These are phyloP conservation scores for Chrysolina oricalcia DNA, from an alignment of 2,888 invertebrate species.

Conservation along the genomic window DNA sequence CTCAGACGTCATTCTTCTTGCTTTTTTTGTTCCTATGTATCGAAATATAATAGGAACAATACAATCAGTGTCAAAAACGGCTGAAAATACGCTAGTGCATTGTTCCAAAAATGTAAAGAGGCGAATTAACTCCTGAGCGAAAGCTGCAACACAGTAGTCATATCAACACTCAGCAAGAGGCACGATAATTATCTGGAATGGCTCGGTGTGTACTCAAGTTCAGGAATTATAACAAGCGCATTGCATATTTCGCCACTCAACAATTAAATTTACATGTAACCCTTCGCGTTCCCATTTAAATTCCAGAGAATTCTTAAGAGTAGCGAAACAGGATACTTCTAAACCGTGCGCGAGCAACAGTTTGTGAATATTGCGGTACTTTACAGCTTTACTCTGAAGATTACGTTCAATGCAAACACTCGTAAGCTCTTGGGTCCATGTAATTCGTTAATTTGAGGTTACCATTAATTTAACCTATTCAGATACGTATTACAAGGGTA, in stretches of 20 bases:
- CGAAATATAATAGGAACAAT: no score
- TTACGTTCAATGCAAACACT: background rate
- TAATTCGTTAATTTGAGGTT: background rate
- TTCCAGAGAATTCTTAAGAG: slow-evolving; percentile 16
- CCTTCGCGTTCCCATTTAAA: slow-evolving; percentile 9
- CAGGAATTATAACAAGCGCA: no score
- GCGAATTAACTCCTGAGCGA: no score
- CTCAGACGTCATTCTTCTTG: no score
- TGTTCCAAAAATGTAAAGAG: no score
- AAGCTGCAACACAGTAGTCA: no score
- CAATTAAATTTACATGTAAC: slow-evolving; percentile 7
- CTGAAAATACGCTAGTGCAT: no score
- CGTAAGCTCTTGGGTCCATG: slow-evolving; percentile 5
- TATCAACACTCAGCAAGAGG: no score
- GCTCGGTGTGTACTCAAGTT: background rate
- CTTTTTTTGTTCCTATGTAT: no score
- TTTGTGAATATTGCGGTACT: slow-evolving; percentile 17
- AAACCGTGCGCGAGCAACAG: slow-evolving; percentile 3
- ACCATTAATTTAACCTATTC: background rate
- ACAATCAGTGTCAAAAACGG: no score
- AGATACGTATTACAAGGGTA: background rate
- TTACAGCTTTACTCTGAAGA: background rate
- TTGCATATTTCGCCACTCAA: slow-evolving; percentile 1
- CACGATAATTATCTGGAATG: no score
- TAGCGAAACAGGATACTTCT: background rate